Percentiles rank a stretch among this genome's conserved stretches.
Conservation (phyloP, 2,113 vertebrate genomes). For the Eupsittula cactorum region DNA sequence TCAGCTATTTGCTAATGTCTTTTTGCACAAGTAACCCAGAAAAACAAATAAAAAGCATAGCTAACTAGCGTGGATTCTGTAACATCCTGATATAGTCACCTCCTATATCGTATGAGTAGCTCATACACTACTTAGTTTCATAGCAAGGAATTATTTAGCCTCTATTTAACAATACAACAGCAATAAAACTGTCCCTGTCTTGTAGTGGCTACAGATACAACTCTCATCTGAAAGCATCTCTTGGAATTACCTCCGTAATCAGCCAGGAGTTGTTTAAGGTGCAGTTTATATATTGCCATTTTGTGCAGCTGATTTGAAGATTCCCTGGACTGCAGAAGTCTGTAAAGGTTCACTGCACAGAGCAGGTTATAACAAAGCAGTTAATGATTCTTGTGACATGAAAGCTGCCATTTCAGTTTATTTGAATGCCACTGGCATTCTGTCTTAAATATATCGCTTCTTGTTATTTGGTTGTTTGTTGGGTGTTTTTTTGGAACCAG, state of each 20-base stretch:
- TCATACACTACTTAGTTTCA: not conserved
- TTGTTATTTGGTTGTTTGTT: not conserved
- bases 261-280: not conserved
- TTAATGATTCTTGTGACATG: slow-evolving; percentile 41
- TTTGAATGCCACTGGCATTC: slow-evolving; percentile 19
- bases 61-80: not conserved
- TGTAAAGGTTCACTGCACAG: slow-evolving; percentile 43
- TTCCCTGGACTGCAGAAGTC: slow-evolving; percentile 26
- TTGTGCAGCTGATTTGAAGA: not conserved
- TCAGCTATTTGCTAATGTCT: not conserved
- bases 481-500: not conserved
- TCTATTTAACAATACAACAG: not conserved
- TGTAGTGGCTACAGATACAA: not conserved
- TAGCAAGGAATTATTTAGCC: not conserved
- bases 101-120: not conserved
- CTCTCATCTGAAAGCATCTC: not conserved
- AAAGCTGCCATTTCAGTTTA: slow-evolving; percentile 43
- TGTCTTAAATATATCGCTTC: slow-evolving; percentile 21
- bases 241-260: not conserved
- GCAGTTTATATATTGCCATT: not conserved
- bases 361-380: slow-evolving; percentile 48
- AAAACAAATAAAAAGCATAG: not conserved
- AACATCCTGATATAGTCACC: not conserved
- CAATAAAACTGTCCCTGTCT: not conserved
- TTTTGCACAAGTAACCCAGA: not conserved